Conservation (phyloP, 2,888 invertebrate genomes). For the Margaritifera margaritifera region DNA sequence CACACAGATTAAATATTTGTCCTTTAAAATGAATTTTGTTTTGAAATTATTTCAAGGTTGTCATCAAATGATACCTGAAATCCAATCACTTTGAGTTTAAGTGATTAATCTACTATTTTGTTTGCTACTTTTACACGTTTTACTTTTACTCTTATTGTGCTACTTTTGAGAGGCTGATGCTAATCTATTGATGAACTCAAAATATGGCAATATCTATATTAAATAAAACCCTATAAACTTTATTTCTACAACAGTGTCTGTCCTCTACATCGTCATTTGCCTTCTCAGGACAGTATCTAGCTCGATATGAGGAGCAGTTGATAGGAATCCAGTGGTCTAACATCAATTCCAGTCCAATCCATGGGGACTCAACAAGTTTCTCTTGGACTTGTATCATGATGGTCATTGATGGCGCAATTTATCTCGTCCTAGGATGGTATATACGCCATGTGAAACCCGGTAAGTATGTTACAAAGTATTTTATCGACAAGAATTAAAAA, state of each 20-base stretch:
- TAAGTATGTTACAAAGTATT: slow-evolving; percentile 31
- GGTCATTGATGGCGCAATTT: slow-evolving; percentile 70
- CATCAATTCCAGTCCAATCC: slow-evolving; percentile 57
- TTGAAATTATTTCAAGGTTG: too few relatives aligned
- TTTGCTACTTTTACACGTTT: too few relatives aligned
- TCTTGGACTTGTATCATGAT: slow-evolving; percentile 70
- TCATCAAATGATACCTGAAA: too few relatives aligned
- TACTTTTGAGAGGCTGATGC: too few relatives aligned
- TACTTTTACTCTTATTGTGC: too few relatives aligned
- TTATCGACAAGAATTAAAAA: neutral
- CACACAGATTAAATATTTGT: too few relatives aligned
- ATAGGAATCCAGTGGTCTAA: slow-evolving; percentile 71
- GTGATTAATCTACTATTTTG: too few relatives aligned
- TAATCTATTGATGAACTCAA: too few relatives aligned
- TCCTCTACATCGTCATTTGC: slow-evolving; percentile 73
- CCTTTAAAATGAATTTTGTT: too few relatives aligned
- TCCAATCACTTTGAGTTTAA: too few relatives aligned
- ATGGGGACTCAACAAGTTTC: slow-evolving; percentile 64
- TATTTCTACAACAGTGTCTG: slow-evolving; percentile 62
- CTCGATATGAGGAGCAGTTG: slow-evolving; percentile 68
- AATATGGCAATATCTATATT: too few relatives aligned
- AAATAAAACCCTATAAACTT: neutral
- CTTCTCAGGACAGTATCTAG: slow-evolving; percentile 69
- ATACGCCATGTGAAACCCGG: slow-evolving; percentile 70
- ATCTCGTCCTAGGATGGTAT: slow-evolving; percentile 72